A percentile compares a stretch with the other conserved stretches of the same genome.
phyloP scores from a whole-genome alignment of 2,888 invertebrate genomes.

The Pachycephus smyrnensis region DNA sequence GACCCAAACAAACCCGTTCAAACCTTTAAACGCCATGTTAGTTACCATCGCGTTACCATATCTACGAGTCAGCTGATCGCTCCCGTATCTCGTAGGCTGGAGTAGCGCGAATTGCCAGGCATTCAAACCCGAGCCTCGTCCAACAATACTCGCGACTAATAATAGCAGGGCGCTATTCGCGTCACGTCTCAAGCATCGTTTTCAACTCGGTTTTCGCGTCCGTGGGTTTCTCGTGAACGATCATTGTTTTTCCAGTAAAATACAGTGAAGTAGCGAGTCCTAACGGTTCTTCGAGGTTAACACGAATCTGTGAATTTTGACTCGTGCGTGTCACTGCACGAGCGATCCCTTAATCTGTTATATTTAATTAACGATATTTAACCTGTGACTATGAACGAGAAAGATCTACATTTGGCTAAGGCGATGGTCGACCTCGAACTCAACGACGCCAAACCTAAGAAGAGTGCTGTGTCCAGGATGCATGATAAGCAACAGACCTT shows the following conservation, averaged over 20 bases:
- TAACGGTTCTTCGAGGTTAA: constrained; percentile 3
- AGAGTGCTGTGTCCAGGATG: constrained; percentile 73
- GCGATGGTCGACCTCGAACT: constrained; percentile 73
- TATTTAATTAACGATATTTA: neutral
- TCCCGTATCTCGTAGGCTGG: neutral
- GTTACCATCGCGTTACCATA: neutral
- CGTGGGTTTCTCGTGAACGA: neutral
- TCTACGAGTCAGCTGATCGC: constrained; percentile 6
- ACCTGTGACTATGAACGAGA: constrained; percentile 74
- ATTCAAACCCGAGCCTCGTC: neutral
- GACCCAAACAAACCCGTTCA: neutral
- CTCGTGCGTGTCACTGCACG: neutral
- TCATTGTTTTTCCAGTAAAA: neutral
- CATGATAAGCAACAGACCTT: constrained; percentile 78
- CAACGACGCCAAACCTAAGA: constrained; percentile 69
- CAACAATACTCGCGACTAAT: constrained; percentile 2
- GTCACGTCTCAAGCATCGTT: neutral
- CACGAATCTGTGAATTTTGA: neutral
- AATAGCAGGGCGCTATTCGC: constrained; percentile 1
- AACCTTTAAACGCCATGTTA: neutral
- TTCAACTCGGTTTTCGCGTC: neutral
- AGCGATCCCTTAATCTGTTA: neutral
- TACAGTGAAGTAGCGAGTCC: neutral
- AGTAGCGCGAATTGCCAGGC: neutral
- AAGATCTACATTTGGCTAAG: constrained; percentile 79